Evolutionary conservation across 1,140 invertebrate genomes (phyloP), one percentile per base, ranked within the genome.

Genomic region (Drosophila yakuba): DNA sequence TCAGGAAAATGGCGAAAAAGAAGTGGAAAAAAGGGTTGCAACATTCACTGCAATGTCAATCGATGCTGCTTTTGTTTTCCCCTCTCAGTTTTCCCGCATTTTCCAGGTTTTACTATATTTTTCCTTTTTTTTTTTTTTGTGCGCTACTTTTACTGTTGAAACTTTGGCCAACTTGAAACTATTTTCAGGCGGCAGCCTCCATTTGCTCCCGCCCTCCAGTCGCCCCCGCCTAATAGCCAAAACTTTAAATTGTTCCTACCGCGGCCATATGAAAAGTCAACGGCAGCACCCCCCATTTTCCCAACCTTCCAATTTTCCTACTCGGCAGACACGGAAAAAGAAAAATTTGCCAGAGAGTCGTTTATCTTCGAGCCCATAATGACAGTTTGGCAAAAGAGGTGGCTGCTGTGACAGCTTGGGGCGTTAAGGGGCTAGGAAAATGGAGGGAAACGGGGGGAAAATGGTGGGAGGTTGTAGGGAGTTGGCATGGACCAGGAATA

Each of bases 331-430:
- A 43, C 15, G 28, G 15, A 57, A 62, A 71, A 51, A 62, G 58
- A 67, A 86, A 79, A 79, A 73, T 79, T 82, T 74, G 76, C 73
- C 74, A 61, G 68, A 85, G 73, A 86, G 83, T 86, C 83, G 83
- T 86, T 88, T 86, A 86, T 86, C 83, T 86, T 86, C 67, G 66
- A 79, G 83, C 79, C 84, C 83, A 86, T 86, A 86, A 86, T 86
- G 83, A 86, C 83, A 86, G 83, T 86, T 86, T 83, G 68, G 67
- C 76, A 71, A 76, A 76, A 76, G 79, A 73, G 71, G 62, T 85
- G 74, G 78, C 74, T 86, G 74, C 83, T 82, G 79, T 88, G 82
- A 82, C 83, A 86, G 66, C 69, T 69, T 66, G 44, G 54, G 52
- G 54, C 60, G 79, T 36, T 36, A 32, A 51, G 48, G 4, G n/a